phyloP scores from a whole-genome alignment of 1,140 invertebrate genomes.

The Papilio aristodemus region DNA sequence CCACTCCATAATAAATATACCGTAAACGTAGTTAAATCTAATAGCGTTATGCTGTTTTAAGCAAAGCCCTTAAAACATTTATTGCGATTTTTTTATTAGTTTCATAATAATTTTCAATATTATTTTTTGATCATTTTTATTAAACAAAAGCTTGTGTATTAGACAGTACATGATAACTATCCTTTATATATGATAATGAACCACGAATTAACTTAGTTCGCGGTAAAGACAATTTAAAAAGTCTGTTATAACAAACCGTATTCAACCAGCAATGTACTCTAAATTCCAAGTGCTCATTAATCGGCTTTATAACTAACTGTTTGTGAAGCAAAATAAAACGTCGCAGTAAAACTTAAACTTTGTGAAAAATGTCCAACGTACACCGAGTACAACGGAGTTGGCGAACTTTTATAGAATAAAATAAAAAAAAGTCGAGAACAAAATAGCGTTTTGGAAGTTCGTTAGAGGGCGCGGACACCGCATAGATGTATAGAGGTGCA shows the following conservation, averaged over 20 bases:
- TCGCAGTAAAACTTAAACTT: slow-evolving; percentile 7
- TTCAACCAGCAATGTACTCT: not conserved
- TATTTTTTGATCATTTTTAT: too few relatives aligned
- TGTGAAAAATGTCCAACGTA: slow-evolving; percentile 12
- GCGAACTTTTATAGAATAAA: slow-evolving; percentile 46
- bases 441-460: slow-evolving; percentile 53
- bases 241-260: not conserved
- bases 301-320: slow-evolving; percentile 17
- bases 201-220: not conserved
- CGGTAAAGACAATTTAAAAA: not conserved
- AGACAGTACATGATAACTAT: too few relatives aligned
- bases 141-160: too few relatives aligned
- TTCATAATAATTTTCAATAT: too few relatives aligned
- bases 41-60: slow-evolving; percentile 6
- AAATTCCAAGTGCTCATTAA: slow-evolving; percentile 20
- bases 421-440: slow-evolving; percentile 25
- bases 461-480: slow-evolving; percentile 53
- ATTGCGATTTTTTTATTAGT: too few relatives aligned
- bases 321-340: slow-evolving; percentile 23
- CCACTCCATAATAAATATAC: not conserved
- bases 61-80: not conserved
- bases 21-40: not conserved
- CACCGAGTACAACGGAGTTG: slow-evolving; percentile 35
- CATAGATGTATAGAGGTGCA: slow-evolving; percentile 63
- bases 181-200: not conserved